Conservation (phyloP, 2,888 invertebrate species). For the Tyria jacobaeae region DNA sequence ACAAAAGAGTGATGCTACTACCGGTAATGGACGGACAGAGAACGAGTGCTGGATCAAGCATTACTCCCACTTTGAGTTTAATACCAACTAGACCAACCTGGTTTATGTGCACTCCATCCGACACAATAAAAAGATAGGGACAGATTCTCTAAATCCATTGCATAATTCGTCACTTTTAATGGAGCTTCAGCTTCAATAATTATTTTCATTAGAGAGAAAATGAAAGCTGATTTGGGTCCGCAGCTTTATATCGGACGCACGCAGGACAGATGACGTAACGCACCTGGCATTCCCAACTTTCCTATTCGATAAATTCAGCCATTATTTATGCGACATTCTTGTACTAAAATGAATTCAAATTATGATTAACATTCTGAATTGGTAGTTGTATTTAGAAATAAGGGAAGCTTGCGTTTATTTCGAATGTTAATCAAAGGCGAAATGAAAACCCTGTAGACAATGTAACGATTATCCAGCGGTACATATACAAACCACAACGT, state of each 20-base stretch:
- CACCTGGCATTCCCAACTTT: slow-evolving; percentile 72
- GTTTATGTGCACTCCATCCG: slow-evolving; percentile 40
- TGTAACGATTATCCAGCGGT: slow-evolving; percentile 51
- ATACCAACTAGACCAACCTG: slow-evolving; percentile 46
- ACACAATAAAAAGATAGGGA: slow-evolving; percentile 46
- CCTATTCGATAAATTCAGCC: slow-evolving; percentile 72
- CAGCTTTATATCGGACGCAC: slow-evolving; percentile 28
- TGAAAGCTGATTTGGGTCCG: slow-evolving; percentile 54
- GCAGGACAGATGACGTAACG: slow-evolving; percentile 60
- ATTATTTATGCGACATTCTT: slow-evolving; percentile 50
- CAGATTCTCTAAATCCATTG: slow-evolving; percentile 44
- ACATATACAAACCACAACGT: slow-evolving; percentile 62
- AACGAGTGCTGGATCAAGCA: slow-evolving; percentile 58
- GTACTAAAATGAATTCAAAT: slow-evolving; percentile 49
- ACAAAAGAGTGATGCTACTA: slow-evolving; percentile 51
- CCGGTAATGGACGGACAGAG: slow-evolving; percentile 46
- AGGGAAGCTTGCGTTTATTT: slow-evolving; percentile 40
- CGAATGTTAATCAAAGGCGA: slow-evolving; percentile 63
- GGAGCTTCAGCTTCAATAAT: slow-evolving; percentile 55
- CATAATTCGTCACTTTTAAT: slow-evolving; percentile 50
- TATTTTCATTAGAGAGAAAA: slow-evolving; percentile 61
- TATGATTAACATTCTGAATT: slow-evolving; percentile 49
- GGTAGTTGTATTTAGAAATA: slow-evolving; percentile 40
- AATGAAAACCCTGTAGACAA: slow-evolving; percentile 51
- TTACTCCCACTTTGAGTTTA: slow-evolving; percentile 53